Base-by-base conservation (phyloP, 2,113 vertebrate genomes). In the Anoura caudifer region DNA sequence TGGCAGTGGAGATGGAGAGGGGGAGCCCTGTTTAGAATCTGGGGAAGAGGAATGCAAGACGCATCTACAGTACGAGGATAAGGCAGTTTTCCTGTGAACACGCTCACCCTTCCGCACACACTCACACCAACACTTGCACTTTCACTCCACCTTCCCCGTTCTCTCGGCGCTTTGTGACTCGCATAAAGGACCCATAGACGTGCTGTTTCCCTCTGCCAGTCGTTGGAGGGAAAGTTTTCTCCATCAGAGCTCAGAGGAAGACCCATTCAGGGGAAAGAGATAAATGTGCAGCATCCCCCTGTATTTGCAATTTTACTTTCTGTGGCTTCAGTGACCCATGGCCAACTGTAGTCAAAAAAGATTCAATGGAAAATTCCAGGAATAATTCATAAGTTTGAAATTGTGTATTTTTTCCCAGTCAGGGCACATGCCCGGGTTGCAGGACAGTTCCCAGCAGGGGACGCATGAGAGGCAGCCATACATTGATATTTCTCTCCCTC, bases 141-240 rank as follows among this genome's bases (percentile, higher is more conserved):
- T n/a, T 36, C 7, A 17, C 3, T 28, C 26, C 14, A 22, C 15
- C 31, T 59, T 76, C 33, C 31, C 41, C 15, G 4, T n/a, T 16
- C 41, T 13, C 70, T 61, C 1, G 1, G 20, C 22, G 33, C 70
- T 82, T 65, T 19, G 91, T 67, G 61, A n/a, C 7, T n/a, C 36
- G 38, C 43, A 38, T 56, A 54, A 33, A 76, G 2, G 31, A 33
- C 20, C 63, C 65, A 61, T 4, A 3, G 13, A 22, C 59, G 36
- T 14, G 0, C 13, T 5, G n/a, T 72, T 13, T 67, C 79, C 45
- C 47, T 75, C 13, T 67, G 52, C 70, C 63, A 31, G 0, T 77
- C 15, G 19, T 90, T 33, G 43, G 36, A 88, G 61, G 67, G 36
- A 50, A 90, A 72, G 12, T 82, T 79, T 72, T 72, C 54, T 83